A percentile compares a stretch with the other conserved stretches of the same genome.
Evolutionary conservation across 2,888 invertebrate species (phyloP).

Genomic region (Dorcus parallelipipedus): DNA sequence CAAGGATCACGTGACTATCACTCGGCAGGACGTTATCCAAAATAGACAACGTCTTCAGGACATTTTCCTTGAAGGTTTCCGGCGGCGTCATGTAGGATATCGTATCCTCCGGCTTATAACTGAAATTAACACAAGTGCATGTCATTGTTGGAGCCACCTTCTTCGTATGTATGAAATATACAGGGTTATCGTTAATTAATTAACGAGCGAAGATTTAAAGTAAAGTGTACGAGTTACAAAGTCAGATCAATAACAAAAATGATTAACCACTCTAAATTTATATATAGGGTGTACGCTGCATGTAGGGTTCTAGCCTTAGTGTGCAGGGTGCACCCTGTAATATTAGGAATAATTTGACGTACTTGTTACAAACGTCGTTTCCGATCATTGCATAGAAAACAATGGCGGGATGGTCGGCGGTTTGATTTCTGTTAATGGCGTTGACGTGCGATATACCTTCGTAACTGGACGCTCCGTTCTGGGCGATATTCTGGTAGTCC

Average conservation of each 20-base stretch:
- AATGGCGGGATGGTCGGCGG: constrained; percentile 46
- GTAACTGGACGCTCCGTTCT: constrained; percentile 45
- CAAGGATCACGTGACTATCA: constrained; percentile 48
- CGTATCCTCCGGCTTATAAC: constrained; percentile 45
- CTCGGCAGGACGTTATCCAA: constrained; percentile 44
- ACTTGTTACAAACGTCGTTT: constrained; percentile 55
- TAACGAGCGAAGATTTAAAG: too few species aligned
- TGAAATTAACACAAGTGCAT: constrained; percentile 3
- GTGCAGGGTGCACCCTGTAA: too few species aligned
- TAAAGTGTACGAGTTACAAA: too few species aligned
- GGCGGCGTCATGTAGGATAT: constrained; percentile 49
- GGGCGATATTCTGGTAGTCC: constrained; percentile 52
- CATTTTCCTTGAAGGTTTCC: constrained; percentile 31
- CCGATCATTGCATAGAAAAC: constrained; percentile 49
- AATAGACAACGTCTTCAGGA: constrained; percentile 31
- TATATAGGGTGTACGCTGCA: too few species aligned
- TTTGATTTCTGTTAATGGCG: constrained; percentile 42
- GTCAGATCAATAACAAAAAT: too few species aligned
- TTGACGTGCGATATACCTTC: constrained; percentile 30
- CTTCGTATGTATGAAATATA: too few species aligned
- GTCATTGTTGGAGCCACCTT: too few species aligned
- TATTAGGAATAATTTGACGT: background rate
- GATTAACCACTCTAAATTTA: too few species aligned
- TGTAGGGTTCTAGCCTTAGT: too few species aligned
- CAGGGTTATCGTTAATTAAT: too few species aligned